A percentile compares a stretch with the other conserved stretches of the same genome.
Evolutionary conservation across 2,797 vertebrate species (phyloP).

Genomic region (Melopsittacus undulatus): DNA sequence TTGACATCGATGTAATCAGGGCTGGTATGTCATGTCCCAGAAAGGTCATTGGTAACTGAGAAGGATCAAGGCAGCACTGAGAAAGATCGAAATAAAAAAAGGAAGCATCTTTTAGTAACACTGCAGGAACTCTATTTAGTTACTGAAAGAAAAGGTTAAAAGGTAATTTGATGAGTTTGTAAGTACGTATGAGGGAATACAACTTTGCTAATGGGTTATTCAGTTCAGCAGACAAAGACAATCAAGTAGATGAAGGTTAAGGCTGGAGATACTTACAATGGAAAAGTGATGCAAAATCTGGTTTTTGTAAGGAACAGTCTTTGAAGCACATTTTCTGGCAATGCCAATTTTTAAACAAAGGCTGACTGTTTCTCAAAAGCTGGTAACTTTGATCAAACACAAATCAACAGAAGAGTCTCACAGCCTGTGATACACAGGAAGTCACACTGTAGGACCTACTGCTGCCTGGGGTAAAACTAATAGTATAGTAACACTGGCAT

Average conservation of each 20-base stretch:
- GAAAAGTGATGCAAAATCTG: neutral
- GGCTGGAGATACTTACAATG: neutral
- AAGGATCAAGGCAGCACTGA: neutral
- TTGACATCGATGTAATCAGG: neutral
- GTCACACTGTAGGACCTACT: neutral
- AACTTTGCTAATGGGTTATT: neutral
- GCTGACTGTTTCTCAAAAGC: neutral
- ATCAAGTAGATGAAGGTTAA: neutral
- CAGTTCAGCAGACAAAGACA: neutral
- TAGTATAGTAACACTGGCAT: neutral
- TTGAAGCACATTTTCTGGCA: neutral
- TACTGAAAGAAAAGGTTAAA: conserved; percentile 42
- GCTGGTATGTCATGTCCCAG: neutral
- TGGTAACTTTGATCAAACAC: neutral
- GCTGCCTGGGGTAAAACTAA: neutral
- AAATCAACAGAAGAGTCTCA: neutral
- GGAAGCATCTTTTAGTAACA: neutral
- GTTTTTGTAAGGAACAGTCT: neutral
- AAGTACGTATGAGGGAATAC: neutral
- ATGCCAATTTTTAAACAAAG: neutral
- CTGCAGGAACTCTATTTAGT: neutral
- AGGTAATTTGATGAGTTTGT: conserved; percentile 1
- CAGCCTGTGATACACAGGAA: neutral
- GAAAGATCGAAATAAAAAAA: conserved; percentile 4
- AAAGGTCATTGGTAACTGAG: neutral